Conservation (phyloP, 2,888 invertebrate genomes). For the Gisinianus flammeolus region DNA sequence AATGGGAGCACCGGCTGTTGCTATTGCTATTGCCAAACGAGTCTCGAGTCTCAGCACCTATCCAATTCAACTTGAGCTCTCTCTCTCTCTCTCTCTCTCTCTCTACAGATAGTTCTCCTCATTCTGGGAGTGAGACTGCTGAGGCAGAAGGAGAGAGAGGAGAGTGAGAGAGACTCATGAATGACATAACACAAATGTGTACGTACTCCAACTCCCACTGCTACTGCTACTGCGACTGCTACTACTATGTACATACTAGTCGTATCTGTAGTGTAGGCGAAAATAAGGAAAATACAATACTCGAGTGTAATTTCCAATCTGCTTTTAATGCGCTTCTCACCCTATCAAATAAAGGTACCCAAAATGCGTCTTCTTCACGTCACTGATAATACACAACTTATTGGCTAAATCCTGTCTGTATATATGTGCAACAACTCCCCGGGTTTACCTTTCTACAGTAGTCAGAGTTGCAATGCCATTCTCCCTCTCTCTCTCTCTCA, state of each 20-base stretch:
- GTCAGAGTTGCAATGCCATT: no score
- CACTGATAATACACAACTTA: slow-evolving; percentile 22
- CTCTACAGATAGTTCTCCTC: no score
- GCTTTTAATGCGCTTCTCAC: slow-evolving; percentile 55
- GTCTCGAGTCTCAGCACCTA: slow-evolving; percentile 34
- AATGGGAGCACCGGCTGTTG: slow-evolving; percentile 35
- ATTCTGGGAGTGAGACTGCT: no score
- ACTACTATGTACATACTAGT: no score
- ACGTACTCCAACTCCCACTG: no score
- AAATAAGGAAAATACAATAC: slow-evolving; percentile 42
- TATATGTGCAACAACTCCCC: neutral
- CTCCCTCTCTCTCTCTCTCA: neutral
- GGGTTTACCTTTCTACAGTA: neutral
- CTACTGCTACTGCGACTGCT: no score
- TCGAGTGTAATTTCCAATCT: slow-evolving; percentile 52
- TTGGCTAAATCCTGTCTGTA: slow-evolving; percentile 5
- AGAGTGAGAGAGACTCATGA: slow-evolving; percentile 40
- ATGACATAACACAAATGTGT: no score
- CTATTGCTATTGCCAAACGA: neutral
- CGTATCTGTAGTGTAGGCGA: slow-evolving; percentile 40
- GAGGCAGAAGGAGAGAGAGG: no score
- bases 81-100: no score
- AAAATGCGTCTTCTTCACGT: slow-evolving; percentile 23
- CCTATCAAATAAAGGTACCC: slow-evolving; percentile 49
- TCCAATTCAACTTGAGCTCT: slow-evolving; percentile 39